Base-by-base conservation (phyloP, 35 echinoderm and acorn worm species). In the Ptychodera flava region DNA sequence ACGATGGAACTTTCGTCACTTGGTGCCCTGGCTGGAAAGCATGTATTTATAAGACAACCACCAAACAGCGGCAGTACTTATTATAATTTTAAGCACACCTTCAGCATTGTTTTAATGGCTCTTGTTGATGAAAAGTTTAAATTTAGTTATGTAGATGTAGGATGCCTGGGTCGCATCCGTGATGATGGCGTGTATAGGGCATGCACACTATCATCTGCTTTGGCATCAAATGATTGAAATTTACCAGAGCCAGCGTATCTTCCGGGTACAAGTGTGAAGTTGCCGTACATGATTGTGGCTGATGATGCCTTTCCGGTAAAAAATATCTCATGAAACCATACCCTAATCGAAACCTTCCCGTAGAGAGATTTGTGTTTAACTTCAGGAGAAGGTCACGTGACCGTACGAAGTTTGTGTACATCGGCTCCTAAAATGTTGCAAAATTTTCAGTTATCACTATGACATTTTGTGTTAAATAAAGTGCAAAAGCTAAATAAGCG, bases 11-110 rank as follows among this genome's bases (percentile, higher is more conserved):
- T 95, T 92, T 37, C 90, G 84, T 16, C 82, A 92, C 38, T 95
- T 14, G 90, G 93, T 30, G 90, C 93, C 27, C 84, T 95, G n/a
- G 87, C 91, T 90, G 93, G 93, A 0, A 92, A 95, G 52, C 90
- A 92, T 79, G 30, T 89, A 0, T 31, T 37, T 1, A 86, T 95
- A 1, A 81, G 85, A 64, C 76, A 86, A 53, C 93, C 93, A 33
- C 52, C 82, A 28, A 88, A 86, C 29, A 36, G 38, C 33, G 93
- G 93, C 0, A 84, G 85, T 30, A 27, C 32, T 14, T 92, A 82
- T 76, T 92, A 31, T 34, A 95, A 89, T 79, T 92, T 89, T 35
- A 95, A 91, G 78, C 16, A 52, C 1, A 85, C 90, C 28, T 86
- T 83, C 78, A 81, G 75, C 12, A 36, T 95, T 29, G 88, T 86